A percentile compares a stretch with the other conserved stretches of the same genome.
These are phyloP conservation scores for Folsomia candida DNA, from an alignment of 2,888 invertebrate species.

Conservation along the genomic window DNA sequence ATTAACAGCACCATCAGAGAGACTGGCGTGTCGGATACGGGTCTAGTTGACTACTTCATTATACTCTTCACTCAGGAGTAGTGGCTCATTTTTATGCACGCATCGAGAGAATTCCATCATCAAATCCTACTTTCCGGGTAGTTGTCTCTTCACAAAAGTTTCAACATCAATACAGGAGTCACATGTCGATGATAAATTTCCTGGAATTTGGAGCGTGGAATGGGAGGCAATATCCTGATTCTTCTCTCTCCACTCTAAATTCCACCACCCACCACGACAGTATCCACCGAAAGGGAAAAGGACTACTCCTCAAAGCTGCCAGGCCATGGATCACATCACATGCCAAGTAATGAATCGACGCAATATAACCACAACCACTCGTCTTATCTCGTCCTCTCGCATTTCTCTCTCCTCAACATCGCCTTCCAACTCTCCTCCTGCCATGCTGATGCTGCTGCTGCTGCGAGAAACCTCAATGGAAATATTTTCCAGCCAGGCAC, in stretches of 20 bases:
- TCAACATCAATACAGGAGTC: not conserved
- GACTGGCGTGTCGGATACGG: no score
- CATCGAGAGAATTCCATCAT: not conserved
- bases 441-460: no score
- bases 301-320: no score
- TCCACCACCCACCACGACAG: not conserved
- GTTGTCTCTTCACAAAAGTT: not conserved
- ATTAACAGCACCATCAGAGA: not conserved
- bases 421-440: no score
- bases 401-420: no score
- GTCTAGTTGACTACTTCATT: no score
- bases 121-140: not conserved
- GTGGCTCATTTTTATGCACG: not conserved
- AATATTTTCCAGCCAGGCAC: no score
- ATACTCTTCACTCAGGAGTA: not conserved
- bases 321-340: no score
- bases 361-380: not conserved
- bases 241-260: not conserved
- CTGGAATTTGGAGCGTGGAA: not conserved
- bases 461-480: no score
- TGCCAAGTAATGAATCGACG: not conserved
- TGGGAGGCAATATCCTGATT: not conserved
- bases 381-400: not conserved
- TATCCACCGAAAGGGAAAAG: no score
- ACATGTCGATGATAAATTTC: not conserved